Evolutionary conservation across 2,113 vertebrate species (phyloP).

Genomic region (Engraulis encrasicolus): DNA sequence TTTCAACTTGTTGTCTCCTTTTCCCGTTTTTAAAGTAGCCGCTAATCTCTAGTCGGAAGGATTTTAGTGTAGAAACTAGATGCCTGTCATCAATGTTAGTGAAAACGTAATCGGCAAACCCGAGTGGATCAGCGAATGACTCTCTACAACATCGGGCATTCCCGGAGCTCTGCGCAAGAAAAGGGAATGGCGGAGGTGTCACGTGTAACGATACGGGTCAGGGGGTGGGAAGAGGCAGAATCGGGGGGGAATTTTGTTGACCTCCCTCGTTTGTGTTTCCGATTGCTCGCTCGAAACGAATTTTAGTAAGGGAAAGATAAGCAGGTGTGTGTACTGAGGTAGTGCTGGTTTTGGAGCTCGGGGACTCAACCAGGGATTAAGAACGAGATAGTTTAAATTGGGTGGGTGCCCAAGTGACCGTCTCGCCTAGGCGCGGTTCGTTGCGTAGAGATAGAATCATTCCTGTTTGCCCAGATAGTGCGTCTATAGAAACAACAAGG

Average conservation of each 20-base stretch:
- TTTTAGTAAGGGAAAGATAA: slow-evolving; percentile 18
- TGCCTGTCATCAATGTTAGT: slow-evolving; percentile 37
- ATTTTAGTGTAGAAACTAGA: background rate
- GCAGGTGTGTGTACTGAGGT: slow-evolving; percentile 34
- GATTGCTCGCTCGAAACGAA: slow-evolving; percentile 34
- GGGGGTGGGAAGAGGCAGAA: slow-evolving; percentile 65
- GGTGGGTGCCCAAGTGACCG: slow-evolving; percentile 56
- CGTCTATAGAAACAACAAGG: slow-evolving; percentile 65
- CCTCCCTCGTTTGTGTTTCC: slow-evolving; percentile 44
- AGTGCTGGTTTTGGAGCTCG: slow-evolving; percentile 42
- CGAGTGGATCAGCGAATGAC: slow-evolving; percentile 58
- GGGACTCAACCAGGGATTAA: slow-evolving; percentile 37
- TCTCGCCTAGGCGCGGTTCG: slow-evolving; percentile 56
- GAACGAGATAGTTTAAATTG: slow-evolving; percentile 63
- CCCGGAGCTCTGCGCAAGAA: slow-evolving; percentile 74
- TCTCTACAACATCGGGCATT: slow-evolving; percentile 80
- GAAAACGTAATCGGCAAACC: slow-evolving; percentile 63
- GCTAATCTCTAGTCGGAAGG: background rate
- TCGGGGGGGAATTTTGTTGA: slow-evolving; percentile 57
- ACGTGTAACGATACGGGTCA: slow-evolving; percentile 69
- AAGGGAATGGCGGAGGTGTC: slow-evolving; percentile 84
- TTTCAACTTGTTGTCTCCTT: background rate
- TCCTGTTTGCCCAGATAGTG: slow-evolving; percentile 60
- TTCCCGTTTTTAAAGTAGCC: background rate
- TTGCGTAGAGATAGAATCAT: slow-evolving; percentile 71